phyloP scores from a whole-genome alignment of 2,888 invertebrate genomes.

The Atrina japonica region DNA sequence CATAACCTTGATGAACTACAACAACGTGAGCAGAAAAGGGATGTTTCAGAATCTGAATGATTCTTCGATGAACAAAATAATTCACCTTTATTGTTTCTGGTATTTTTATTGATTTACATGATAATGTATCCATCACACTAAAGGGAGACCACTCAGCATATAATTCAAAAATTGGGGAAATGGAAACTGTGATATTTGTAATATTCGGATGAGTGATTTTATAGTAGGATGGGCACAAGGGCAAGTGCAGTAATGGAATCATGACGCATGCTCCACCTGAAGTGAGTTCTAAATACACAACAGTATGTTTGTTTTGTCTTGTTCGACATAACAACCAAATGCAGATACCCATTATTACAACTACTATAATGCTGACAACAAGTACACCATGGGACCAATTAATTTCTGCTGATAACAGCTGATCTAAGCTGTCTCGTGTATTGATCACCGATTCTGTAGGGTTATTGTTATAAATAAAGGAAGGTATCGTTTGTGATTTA shows the following conservation, averaged over 20 bases:
- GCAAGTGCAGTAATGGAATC: constrained; percentile 1
- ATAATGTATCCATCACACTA: constrained; percentile 6
- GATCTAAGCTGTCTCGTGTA: not conserved
- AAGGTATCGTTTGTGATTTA: no score
- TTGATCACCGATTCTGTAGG: not conserved
- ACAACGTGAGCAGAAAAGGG: constrained; percentile 5
- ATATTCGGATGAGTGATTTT: not conserved
- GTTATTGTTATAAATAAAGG: no score
- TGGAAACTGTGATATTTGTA: not conserved
- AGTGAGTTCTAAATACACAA: constrained; percentile 15
- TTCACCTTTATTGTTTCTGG: not conserved
- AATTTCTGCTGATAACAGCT: constrained; percentile 7
- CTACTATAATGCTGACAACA: constrained; percentile 1
- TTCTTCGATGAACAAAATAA: no score
- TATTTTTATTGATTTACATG: constrained; percentile 1
- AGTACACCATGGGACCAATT: constrained; percentile 17
- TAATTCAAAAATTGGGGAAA: no score
- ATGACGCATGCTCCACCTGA: constrained; percentile 8
- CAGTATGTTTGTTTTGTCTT: no score
- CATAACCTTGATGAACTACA: constrained; percentile 5
- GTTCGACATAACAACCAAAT: not conserved
- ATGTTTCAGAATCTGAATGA: constrained; percentile 8
- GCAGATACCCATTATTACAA: constrained; percentile 1
- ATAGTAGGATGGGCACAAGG: constrained; percentile 16
- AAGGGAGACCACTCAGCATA: no score